Conservation (phyloP, 2,797 vertebrate species). For the Lacerta viridis region DNA sequence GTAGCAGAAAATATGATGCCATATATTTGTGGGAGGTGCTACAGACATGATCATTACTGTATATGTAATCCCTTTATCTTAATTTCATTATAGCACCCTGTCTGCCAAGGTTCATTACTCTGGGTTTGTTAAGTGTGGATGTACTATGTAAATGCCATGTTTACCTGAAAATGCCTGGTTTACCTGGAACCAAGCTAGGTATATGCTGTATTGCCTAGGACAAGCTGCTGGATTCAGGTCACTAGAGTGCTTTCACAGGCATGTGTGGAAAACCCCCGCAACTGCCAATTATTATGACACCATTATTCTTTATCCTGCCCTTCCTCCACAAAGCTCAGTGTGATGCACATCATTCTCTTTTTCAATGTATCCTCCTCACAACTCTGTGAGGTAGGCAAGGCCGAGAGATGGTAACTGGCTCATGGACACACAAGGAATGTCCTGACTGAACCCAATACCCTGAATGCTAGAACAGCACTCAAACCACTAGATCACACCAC, state of each 20-base stretch:
- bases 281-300: not conserved
- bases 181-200: not conserved
- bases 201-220: not conserved
- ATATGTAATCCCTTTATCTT: not conserved
- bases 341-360: not conserved
- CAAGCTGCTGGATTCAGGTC: conserved; percentile 2
- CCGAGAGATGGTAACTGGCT: too few species aligned
- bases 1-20: not conserved
- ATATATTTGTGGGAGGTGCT: not conserved
- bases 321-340: not conserved
- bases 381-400: not conserved
- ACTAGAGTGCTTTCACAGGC: not conserved
- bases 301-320: not conserved
- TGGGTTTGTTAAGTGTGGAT: not conserved
- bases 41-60: not conserved
- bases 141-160: not conserved
- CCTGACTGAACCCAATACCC: not conserved
- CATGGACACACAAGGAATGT: not conserved
- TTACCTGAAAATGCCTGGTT: not conserved
- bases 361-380: not conserved
- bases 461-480: not conserved
- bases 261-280: not conserved
- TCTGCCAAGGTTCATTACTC: not conserved
- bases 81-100: not conserved
- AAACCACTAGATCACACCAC: not conserved